phyloP scores from a whole-genome alignment of 2,113 vertebrate genomes.

The Delphinapterus leucas region DNA sequence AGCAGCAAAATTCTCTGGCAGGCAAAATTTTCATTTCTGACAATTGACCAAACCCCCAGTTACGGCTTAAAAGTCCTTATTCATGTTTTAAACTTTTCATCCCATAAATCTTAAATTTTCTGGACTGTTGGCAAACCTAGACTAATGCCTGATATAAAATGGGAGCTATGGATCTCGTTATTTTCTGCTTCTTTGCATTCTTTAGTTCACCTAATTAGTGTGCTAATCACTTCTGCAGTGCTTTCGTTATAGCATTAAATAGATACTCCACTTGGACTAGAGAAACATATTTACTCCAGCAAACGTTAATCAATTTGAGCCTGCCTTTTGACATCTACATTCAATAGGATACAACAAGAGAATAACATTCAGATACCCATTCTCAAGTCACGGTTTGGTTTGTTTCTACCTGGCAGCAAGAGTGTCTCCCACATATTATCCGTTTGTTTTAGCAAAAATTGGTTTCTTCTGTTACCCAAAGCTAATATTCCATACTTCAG shows the following conservation, averaged over 20 bases:
- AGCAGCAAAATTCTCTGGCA: background rate
- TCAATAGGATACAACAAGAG: background rate
- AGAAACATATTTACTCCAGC: slow-evolving; percentile 13
- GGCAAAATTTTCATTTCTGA: background rate
- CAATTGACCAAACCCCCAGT: background rate
- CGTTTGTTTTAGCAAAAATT: slow-evolving; percentile 31
- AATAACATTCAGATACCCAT: background rate
- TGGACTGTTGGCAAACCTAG: background rate
- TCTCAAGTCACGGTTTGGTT: slow-evolving; percentile 38
- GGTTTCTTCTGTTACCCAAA: background rate
- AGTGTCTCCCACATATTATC: background rate
- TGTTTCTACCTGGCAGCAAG: background rate
- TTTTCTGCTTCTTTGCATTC: background rate
- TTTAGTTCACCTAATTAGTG: slow-evolving; percentile 21
- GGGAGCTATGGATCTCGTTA: background rate
- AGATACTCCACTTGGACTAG: background rate
- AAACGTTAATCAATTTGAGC: slow-evolving; percentile 33
- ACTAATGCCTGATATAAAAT: background rate
- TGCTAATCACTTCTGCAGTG: slow-evolving; percentile 34
- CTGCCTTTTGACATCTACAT: background rate
- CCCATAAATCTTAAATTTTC: background rate
- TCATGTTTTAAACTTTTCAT: background rate
- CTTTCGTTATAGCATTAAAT: background rate
- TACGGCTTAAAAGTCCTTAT: background rate
- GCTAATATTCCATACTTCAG: background rate